A percentile compares a stretch with the other conserved stretches of the same genome.
phyloP scores from a whole-genome alignment of 1,140 invertebrate species.

The Eueides isabella region DNA sequence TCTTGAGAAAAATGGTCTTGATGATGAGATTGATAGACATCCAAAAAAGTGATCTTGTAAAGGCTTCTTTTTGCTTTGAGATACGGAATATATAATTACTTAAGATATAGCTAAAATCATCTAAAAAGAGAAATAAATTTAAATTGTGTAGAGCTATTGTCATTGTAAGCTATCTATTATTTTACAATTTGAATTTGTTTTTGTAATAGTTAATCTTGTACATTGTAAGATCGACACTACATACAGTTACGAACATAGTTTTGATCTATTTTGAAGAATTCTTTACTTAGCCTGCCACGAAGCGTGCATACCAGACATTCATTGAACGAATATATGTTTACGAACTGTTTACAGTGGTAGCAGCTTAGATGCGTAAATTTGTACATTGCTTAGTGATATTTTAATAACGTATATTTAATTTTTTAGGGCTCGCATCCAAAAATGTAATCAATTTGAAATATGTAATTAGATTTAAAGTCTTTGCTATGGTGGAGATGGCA shows the following conservation, averaged over 20 bases:
- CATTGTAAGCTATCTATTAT: no score
- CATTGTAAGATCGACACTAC: not conserved
- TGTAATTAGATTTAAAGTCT: no score
- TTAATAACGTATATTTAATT: not conserved
- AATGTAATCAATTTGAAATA: no score
- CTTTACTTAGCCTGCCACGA: constrained; percentile 33
- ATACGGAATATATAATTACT: no score
- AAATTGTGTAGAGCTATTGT: no score
- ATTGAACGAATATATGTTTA: constrained; percentile 37
- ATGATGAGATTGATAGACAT: no score
- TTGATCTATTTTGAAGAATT: constrained; percentile 36
- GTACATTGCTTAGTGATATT: not conserved
- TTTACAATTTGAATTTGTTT: not conserved
- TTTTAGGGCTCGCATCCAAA: not conserved
- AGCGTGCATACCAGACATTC: constrained; percentile 34
- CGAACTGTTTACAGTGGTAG: constrained; percentile 24
- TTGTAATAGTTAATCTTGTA: not conserved
- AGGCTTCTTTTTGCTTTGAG: no score
- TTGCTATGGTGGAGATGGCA: no score
- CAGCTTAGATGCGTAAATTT: not conserved
- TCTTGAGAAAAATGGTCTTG: no score
- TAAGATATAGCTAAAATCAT: no score
- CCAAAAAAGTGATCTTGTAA: no score
- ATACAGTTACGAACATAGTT: constrained; percentile 13
- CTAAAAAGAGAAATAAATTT: no score